Conservation (phyloP, 2,888 invertebrate genomes). For the Caenorhabditis sp. region DNA sequence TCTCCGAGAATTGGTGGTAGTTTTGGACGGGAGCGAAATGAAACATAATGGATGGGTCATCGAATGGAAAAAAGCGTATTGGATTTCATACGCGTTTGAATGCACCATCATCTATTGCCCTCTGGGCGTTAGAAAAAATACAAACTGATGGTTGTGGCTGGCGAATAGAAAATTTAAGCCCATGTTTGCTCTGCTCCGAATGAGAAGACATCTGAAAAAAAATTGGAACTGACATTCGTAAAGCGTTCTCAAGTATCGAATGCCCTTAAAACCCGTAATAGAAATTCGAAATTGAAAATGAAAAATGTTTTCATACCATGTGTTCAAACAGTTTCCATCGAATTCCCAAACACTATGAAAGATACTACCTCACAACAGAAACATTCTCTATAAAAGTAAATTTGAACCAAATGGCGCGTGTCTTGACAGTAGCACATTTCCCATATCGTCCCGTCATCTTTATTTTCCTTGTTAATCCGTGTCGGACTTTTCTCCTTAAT, state of each 20-base stretch:
- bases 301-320: not conserved
- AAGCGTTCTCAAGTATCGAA: slow-evolving; percentile 11
- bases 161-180: not conserved
- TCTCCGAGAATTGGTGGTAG: slow-evolving; percentile 35
- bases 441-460: slow-evolving; percentile 3
- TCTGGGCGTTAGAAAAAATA: slow-evolving; percentile 10
- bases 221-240: slow-evolving; percentile 26
- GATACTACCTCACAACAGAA: not conserved
- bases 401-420: slow-evolving; percentile 2
- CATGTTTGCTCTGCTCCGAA: slow-evolving; percentile 19
- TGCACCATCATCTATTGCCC: slow-evolving; percentile 45
- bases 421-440: slow-evolving; percentile 59
- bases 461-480: slow-evolving; percentile 54
- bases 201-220: not conserved
- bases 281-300: not conserved
- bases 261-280: not conserved
- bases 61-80: slow-evolving; percentile 50
- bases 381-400: slow-evolving; percentile 2
- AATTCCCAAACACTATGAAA: too few relatives aligned
- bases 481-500: slow-evolving; percentile 60
- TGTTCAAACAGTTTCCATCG: not conserved
- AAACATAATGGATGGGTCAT: slow-evolving; percentile 66
- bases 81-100: slow-evolving; percentile 65
- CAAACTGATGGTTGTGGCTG: slow-evolving; percentile 7
- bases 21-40: slow-evolving; percentile 48